A percentile compares a stretch with the other conserved stretches of the same genome.
Conservation (phyloP, 2,888 invertebrate genomes). For the Pristionchus arcanus region DNA sequence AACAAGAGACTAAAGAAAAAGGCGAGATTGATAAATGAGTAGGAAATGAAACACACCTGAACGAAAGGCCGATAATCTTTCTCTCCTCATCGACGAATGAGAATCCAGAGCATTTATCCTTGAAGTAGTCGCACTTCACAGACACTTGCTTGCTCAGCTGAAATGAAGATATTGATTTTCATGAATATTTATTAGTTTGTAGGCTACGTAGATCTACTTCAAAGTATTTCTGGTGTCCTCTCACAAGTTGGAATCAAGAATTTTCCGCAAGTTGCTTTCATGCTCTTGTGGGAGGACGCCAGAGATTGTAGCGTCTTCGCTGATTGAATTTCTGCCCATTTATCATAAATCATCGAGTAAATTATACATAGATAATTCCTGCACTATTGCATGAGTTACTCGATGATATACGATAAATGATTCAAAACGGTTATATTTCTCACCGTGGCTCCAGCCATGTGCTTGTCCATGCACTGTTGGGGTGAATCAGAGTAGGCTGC, state of each 20-base stretch:
- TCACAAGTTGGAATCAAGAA: too few species aligned
- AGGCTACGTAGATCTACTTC: too few species aligned
- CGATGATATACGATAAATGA: too few species aligned
- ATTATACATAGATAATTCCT: neutral
- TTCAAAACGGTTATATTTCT: neutral
- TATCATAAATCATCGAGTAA: too few species aligned
- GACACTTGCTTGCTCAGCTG: conserved; percentile 39
- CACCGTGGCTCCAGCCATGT: conserved; percentile 13
- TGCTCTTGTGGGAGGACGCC: too few species aligned
- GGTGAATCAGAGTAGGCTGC: conserved; percentile 37
- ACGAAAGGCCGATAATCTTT: conserved; percentile 70
- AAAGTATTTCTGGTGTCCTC: too few species aligned
- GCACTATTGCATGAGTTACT: too few species aligned
- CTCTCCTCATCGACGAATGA: conserved; percentile 62
- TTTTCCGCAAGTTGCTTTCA: too few species aligned
- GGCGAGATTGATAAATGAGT: neutral
- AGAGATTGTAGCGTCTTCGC: too few species aligned
- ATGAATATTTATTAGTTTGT: too few species aligned
- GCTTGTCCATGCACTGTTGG: conserved; percentile 19
- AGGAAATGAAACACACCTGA: conserved; percentile 61
- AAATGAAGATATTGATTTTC: neutral
- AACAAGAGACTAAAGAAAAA: neutral
- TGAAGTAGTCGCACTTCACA: conserved; percentile 28
- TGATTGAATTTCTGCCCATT: too few species aligned
- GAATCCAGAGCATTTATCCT: conserved; percentile 68